phyloP scores from a whole-genome alignment of 2,113 vertebrate genomes.

The Acanthochromis polyacanthus region DNA sequence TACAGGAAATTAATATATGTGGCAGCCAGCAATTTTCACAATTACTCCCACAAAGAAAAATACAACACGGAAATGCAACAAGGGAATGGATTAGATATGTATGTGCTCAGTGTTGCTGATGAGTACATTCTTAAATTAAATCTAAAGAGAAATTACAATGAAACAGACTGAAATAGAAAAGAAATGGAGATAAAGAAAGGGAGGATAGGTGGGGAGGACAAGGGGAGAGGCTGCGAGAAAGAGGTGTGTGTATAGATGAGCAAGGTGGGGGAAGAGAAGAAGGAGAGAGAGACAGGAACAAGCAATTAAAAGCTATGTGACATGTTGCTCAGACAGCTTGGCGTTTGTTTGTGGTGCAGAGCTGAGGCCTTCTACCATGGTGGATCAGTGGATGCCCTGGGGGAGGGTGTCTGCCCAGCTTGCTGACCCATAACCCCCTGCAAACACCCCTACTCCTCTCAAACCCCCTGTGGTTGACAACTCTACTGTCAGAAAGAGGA shows the following conservation, averaged over 20 bases:
- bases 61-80: background rate
- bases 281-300: constrained; percentile 71
- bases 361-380: constrained; percentile 74
- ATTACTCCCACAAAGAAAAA: background rate
- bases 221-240: constrained; percentile 24
- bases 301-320: constrained; percentile 83
- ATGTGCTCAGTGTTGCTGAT: constrained; percentile 2
- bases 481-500: constrained; percentile 78
- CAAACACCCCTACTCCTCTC: constrained; percentile 77
- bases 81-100: background rate
- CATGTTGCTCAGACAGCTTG: constrained; percentile 82
- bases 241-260: constrained; percentile 40
- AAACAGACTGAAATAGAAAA: constrained; percentile 7
- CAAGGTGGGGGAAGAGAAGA: constrained; percentile 24
- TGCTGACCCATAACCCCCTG: constrained; percentile 84
- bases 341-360: constrained; percentile 80
- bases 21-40: background rate
- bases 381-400: constrained; percentile 71
- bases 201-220: constrained; percentile 42
- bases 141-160: constrained; percentile 7
- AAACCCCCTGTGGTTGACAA: constrained; percentile 78
- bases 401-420: constrained; percentile 80
- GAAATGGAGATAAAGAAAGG: constrained; percentile 47
- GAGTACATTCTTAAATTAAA: constrained; percentile 16
- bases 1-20: background rate